Evolutionary conservation across 2,888 invertebrate species (phyloP), one percentile per base, ranked within the genome.

Genomic region (Amphimallon solstitiale): DNA sequence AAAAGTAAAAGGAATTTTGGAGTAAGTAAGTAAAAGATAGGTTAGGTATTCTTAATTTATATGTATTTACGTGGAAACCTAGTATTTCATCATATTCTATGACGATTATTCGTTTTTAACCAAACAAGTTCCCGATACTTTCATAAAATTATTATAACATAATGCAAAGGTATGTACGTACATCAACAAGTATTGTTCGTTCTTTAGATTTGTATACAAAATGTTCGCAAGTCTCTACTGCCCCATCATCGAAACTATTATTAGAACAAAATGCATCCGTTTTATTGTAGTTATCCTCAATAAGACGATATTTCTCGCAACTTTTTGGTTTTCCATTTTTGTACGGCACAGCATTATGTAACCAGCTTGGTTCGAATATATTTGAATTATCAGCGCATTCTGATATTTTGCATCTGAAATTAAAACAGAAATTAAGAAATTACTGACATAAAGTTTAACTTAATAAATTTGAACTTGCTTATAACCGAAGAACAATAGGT

Each of bases 261-360:
- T 65, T 48, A 5, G 54, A 45, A 38, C 71, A 69, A 12, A 23
- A 51, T n/a, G 37, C 17, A 5, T 59, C 59, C 7, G 49, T 63
- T 7, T 21, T 9, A 21, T 63, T 66, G 7, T 46, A 35, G 14
- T 14, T 3, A 17, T 45, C 10, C 10, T 23, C 56, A 9, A 66
- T 7, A n/a, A 38, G 17, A 34, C 48, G 48, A 37, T 56, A 65
- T 40, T 65, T 62, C 37, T 69, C 64, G 54, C 72, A 72, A 52
- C 66, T 68, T 23, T 40, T 52, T 12, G 70, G 72, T 34, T 66
- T 67, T 15, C 71, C 67, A 49, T 76, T 70, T 15, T 71, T 69
- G 56, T 72, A 79, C 2, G 83, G 82, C n/a, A 82, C 75, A 0
- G 81, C 81, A 65, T 78, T 75, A 9, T 63, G 45, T 34, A 83